phyloP scores from a whole-genome alignment of 1,140 invertebrate species.

The Diuraphis noxia region DNA sequence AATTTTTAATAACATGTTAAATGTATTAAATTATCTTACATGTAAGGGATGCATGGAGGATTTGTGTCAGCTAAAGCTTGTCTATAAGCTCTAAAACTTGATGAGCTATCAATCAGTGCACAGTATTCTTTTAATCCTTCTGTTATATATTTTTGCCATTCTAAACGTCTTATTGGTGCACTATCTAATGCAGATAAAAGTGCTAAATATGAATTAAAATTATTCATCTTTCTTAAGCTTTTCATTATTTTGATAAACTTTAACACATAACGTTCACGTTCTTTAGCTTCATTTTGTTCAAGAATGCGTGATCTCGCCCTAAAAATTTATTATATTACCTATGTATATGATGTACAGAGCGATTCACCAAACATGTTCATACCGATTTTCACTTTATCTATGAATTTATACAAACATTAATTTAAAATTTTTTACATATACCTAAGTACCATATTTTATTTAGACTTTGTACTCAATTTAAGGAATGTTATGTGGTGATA shows the following conservation, averaged over 20 bases:
- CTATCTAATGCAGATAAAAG: conserved; percentile 95
- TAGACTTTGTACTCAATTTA: background rate
- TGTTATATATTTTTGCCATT: conserved; percentile 91
- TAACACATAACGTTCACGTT: conserved; percentile 92
- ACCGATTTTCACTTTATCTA: background rate
- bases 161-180: conserved; percentile 88
- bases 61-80: conserved; percentile 90
- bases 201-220: conserved; percentile 98
- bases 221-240: conserved; percentile 93
- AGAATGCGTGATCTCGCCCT: conserved; percentile 80
- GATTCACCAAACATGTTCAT: background rate
- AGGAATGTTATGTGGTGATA: background rate
- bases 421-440: too few species aligned
- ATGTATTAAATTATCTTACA: conserved; percentile 69
- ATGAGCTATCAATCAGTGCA: conserved; percentile 92
- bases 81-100: conserved; percentile 93
- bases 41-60: conserved; percentile 97
- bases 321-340: conserved; percentile 56
- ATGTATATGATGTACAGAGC: background rate
- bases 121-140: conserved; percentile 94
- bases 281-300: conserved; percentile 81
- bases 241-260: conserved; percentile 99
- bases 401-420: background rate
- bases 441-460: background rate
- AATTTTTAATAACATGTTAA: background rate